These are phyloP conservation scores for Zhengitettix transpicula DNA, from an alignment of 2,888 invertebrate genomes.

Conservation along the genomic window DNA sequence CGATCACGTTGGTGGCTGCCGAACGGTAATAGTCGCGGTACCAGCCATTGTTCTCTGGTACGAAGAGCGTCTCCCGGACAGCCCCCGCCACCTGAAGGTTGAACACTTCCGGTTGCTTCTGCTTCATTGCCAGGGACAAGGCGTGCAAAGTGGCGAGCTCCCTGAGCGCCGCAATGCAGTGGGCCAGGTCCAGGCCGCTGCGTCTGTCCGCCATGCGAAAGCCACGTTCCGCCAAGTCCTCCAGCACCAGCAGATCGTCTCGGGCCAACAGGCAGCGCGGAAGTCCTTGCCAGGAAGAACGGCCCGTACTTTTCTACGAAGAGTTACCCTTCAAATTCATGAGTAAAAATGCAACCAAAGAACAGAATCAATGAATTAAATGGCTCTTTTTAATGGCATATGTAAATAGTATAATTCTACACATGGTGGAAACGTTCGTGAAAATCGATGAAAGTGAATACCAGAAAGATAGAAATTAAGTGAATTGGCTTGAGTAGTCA, in stretches of 20 bases:
- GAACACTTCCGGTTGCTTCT: slow-evolving; percentile 21
- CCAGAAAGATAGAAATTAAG: too few species aligned
- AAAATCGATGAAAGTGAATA: too few species aligned
- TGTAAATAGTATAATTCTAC: too few species aligned
- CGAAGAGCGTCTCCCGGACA: slow-evolving; percentile 39
- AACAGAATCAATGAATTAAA: too few species aligned
- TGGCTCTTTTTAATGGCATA: too few species aligned
- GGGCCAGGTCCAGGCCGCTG: background rate
- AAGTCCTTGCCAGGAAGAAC: background rate
- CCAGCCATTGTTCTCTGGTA: slow-evolving; percentile 46
- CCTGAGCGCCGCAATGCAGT: background rate
- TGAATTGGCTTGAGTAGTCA: too few species aligned
- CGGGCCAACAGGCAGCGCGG: slow-evolving; percentile 1
- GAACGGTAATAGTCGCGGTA: slow-evolving; percentile 49
- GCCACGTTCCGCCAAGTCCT: background rate
- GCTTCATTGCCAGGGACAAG: background rate
- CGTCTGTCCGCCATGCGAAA: background rate
- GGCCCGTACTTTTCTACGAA: too few species aligned
- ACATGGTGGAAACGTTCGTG: too few species aligned
- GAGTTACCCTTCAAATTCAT: too few species aligned
- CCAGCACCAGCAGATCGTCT: background rate
- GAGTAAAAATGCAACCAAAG: too few species aligned
- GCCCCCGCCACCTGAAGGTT: slow-evolving; percentile 17
- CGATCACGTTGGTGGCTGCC: slow-evolving; percentile 43
- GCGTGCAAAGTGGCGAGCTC: background rate